Base-by-base conservation (phyloP, 2,888 invertebrate species). In the Caenorhabditis angaria region DNA sequence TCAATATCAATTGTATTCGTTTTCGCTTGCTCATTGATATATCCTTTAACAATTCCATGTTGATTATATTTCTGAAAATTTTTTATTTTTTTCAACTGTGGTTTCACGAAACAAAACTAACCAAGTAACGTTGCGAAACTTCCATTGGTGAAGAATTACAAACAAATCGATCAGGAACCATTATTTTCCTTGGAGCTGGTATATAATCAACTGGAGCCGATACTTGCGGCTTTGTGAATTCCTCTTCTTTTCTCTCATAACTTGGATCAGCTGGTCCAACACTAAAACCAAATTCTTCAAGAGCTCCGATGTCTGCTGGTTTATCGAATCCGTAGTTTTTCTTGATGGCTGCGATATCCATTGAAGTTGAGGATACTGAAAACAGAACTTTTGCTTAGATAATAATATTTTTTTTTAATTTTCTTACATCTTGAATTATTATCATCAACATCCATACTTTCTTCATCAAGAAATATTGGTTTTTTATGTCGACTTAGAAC, bases 21-120 rank as follows among this genome's bases (percentile, higher is more conserved):
- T 61, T 93, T 93, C 64, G 93, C 93, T 0, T 91, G 92, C 76
- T 92, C 93, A 0, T 90, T 91, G 0, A 91, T 91, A 87, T 93
- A 94, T 82, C 93, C 92, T 10, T 93, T 91, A 0, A 96, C 92
- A 77, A 96, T 92, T n/a, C 96, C 97, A 5, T 94, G 91, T 61
- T 93, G 92, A 87, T 97, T 97, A 94, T 95, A 97, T 62, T 93
- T 92, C 91, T 91, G 64, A 57, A 76, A 94, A 29, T 50, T 5
- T 12, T 12, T 14, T 6, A 12, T 51, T 51, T 8, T 22, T 10
- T 35, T 35, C 6, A 35, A 35, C 6, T 35, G 14, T 35, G 35
- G 14, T 35, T 48, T 48, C n/a, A n/a, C 10, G 48, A 10, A 48
- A 18, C n/a, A 12, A 18, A 48, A 8, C 48, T 18, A 48, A 54